A percentile compares a stretch with the other conserved stretches of the same genome.
phyloP scores from a whole-genome alignment of 2,113 vertebrate species.

The Trichechus manatus region DNA sequence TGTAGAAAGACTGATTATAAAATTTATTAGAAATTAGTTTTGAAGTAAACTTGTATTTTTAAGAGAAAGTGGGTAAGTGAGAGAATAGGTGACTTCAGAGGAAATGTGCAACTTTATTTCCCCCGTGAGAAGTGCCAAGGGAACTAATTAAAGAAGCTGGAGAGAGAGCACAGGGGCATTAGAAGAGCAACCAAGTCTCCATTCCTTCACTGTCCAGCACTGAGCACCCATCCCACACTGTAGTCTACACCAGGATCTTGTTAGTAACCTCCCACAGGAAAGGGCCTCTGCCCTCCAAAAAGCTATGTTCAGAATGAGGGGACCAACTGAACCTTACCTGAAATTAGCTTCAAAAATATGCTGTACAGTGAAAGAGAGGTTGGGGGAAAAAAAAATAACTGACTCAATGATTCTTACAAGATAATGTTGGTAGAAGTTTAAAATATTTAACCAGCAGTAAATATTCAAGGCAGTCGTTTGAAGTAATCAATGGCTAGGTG shows the following conservation, averaged over 20 bases:
- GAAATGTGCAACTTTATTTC: conserved; percentile 55
- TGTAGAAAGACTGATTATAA: not conserved
- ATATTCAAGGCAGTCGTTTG: conserved; percentile 74
- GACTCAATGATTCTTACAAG: conserved; percentile 64
- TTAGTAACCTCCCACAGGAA: not conserved
- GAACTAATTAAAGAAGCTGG: conserved; percentile 73
- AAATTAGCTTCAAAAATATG: not conserved
- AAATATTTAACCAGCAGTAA: conserved; percentile 78
- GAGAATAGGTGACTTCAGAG: conserved; percentile 69
- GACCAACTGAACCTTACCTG: not conserved
- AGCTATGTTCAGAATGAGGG: not conserved
- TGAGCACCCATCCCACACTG: too few species aligned
- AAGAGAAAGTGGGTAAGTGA: conserved; percentile 60
- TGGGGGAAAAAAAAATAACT: conserved; percentile 30
- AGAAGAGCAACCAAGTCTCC: not conserved
- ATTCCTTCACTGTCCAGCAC: not conserved
- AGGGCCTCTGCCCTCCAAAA: not conserved
- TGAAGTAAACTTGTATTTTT: conserved; percentile 75
- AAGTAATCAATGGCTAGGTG: conserved; percentile 63
- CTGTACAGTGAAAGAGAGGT: conserved; percentile 65
- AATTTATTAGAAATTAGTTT: conserved; percentile 48
- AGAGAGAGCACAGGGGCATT: conserved; percentile 33
- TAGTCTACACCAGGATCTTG: not conserved
- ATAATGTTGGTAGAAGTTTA: conserved; percentile 74
- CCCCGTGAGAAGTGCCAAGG: conserved; percentile 72